Evolutionary conservation across 2,113 vertebrate species (phyloP).

Genomic region (Anthoscopus minutus): DNA sequence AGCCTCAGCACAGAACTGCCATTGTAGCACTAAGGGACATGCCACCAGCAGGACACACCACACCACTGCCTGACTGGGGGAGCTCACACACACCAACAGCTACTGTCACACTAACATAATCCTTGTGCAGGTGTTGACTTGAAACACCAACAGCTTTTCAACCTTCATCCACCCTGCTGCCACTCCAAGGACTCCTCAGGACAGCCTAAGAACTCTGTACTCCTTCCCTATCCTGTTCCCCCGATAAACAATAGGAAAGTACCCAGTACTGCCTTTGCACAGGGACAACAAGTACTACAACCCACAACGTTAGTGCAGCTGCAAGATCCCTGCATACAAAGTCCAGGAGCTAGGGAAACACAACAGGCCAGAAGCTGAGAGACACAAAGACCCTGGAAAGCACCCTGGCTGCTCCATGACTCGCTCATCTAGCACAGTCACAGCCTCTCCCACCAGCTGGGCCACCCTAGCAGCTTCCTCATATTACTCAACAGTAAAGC

Average conservation of each 20-base stretch:
- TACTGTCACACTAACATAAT: not conserved
- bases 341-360: not conserved
- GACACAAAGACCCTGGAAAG: not conserved
- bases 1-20: not conserved
- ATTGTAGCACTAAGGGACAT: not conserved
- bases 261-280: not conserved
- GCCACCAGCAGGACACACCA: not conserved
- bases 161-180: not conserved
- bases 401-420: not conserved
- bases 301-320: accelerated
- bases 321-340: not conserved
- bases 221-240: not conserved
- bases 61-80: not conserved
- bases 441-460: not conserved
- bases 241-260: not conserved
- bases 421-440: not conserved
- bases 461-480: not conserved
- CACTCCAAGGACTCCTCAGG: not conserved
- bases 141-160: not conserved
- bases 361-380: not conserved
- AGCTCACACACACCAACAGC: not conserved
- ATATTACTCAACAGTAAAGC: not conserved
- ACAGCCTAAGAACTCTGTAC: not conserved
- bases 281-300: accelerated
- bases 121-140: not conserved